Base-by-base conservation (phyloP, 1,140 invertebrate species). In the Leptestheria dahalacensis region DNA sequence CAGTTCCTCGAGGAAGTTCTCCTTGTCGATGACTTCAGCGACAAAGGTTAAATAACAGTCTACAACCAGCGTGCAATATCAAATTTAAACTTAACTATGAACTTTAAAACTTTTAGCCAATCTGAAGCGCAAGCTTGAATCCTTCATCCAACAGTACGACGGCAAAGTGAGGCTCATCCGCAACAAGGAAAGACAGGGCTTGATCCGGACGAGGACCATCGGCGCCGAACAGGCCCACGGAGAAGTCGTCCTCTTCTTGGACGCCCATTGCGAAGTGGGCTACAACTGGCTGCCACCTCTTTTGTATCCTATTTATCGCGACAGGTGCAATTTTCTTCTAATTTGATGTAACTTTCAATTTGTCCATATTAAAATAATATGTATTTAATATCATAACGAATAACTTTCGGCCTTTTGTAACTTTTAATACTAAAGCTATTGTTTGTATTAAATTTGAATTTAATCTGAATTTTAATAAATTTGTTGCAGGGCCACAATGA, bases 21-120 rank as follows among this genome's bases (percentile, higher is more conserved):
- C n/a, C 75, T 99, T 65, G 95, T 99, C 0, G 96, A 99, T 75
- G 96, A 99, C 72, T 97, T 79, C 71, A 97, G 92, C 65, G 86
- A 95, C 72, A 99, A 97, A 82, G 80, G 84, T 85, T n/a, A n/a
- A 69, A 66, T 61, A 52, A 6, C 48, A 24, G 18, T 41, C 33
- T 41, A 6, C 18, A 15, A 20, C 3, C n/a, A 18, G 28, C 26
- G 25, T 60, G n/a, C 20, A 2, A 26, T 21, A 12, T 33, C 57
- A 26, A 49, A 6, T 41, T 49, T 48, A 48, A 56, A 61, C 15
- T 25, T 26, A 48, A 25, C 18, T 24, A 12, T 24, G 26, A 2
- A 48, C 25, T 53, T 24, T 61, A 24, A 12, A 10, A 10, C 33
- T 11, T 76, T n/a, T 67, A 88, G 90, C 88, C 62, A 84, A 97